These are phyloP conservation scores for Phoxinus phoxinus DNA, from an alignment of 2,113 vertebrate species.

Conservation along the genomic window DNA sequence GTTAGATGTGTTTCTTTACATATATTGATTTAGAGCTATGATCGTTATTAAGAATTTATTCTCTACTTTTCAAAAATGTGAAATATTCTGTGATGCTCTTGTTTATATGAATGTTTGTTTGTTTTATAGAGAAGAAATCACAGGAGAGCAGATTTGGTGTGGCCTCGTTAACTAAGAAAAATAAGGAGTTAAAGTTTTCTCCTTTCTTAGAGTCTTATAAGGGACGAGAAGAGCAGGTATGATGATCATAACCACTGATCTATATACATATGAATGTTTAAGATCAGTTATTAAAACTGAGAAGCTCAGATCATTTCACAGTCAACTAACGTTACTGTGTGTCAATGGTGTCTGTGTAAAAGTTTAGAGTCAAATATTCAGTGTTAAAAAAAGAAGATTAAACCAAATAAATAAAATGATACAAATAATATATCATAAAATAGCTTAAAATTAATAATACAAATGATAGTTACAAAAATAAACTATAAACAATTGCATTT, in stretches of 20 bases:
- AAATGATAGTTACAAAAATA: not conserved
- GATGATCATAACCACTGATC: not conserved
- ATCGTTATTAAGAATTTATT: too few species aligned
- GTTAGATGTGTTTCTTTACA: too few species aligned
- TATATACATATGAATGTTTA: too few species aligned
- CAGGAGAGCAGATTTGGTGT: not conserved
- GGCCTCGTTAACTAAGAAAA: not conserved
- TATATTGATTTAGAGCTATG: too few species aligned
- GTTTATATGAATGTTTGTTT: not conserved
- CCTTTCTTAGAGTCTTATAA: not conserved
- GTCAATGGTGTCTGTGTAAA: not conserved
- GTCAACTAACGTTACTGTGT: too few species aligned
- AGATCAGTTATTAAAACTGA: too few species aligned
- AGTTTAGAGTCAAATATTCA: not conserved
- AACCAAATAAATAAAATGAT: not conserved
- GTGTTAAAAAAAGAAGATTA: not conserved
- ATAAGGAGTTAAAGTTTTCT: not conserved
- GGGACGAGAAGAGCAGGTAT: conserved; percentile 2
- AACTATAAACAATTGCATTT: not conserved
- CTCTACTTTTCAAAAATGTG: not conserved
- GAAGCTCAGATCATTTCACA: not conserved
- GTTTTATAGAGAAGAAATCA: not conserved
- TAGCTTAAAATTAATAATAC: not conserved
- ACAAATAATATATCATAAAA: not conserved
- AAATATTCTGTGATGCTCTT: not conserved